Base-by-base conservation (phyloP, 1,140 invertebrate species). In the Drosophila elegans region DNA sequence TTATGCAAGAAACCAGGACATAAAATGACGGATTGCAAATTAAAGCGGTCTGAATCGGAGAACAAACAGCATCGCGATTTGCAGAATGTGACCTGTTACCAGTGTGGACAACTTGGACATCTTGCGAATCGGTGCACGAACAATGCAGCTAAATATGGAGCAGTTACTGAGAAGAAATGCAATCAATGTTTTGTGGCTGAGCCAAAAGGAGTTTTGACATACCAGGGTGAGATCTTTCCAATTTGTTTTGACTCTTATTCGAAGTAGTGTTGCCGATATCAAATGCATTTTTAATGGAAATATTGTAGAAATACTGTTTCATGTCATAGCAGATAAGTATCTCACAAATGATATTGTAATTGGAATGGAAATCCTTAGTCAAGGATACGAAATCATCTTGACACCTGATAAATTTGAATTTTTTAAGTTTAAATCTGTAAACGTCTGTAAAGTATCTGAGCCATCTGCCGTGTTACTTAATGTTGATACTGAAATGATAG, bases 211-310 rank as follows among this genome's bases (percentile, higher is more conserved):
- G 21, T 25, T 45, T 11, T 27, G 21, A 45, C 44, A 45, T 21
- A 45, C 21, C 13, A 16, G 13, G 13, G 42, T 44, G 42, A 16
- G 42, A 16, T 44, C 42, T 44, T 44, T 44, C 42, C 44, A 2
- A 45, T 45, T 45, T 45, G 44, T 4, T 45, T 45, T 45, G 44
- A 45, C 44, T 45, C 44, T 45, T 39, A 53, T 53, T 39, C 51
- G 36, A 25, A 53, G 51, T 32, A 56, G 54, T 32, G 54, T 44
- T 44, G 39, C 54, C 12, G 54, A 34, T 44, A 56, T 44, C 25
- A 64, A 64, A 54, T 64, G 52, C 25, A 52, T 29, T 38, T 55
- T 54, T 54, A 64, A 64, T 29, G 11, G 6, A 48, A 64, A 64
- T 48, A 39, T 25, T 29, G 21, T 44, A 38, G 11, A 57, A 45